Evolutionary conservation across 2,113 vertebrate genomes (phyloP), one percentile per base, ranked within the genome.

Genomic region (Ivindomyrus marchei): DNA sequence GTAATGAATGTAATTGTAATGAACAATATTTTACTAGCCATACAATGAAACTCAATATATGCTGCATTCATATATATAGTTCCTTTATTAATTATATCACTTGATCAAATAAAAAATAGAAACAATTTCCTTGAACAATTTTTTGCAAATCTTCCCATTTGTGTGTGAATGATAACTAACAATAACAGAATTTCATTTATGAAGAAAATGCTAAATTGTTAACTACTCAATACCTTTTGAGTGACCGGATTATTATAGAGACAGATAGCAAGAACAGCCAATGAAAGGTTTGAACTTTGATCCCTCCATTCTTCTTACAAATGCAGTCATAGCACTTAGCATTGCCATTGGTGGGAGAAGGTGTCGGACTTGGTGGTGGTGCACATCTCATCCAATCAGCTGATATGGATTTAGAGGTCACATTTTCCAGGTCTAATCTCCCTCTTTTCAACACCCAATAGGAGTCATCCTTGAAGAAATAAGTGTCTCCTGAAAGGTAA

Each of bases 361-460:
- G 11, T 3, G 2, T 42, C 0, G 90, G 39, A 91, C 19, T 52
- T 3, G 87, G 90, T 0, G 47, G 74, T 7, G 45, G 70, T 0
- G 93, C 90, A 89, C 96, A 96, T 90, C 94, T 93, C 95, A 97
- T 94, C 95, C 95, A 96, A 53, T 93, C 89, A 1, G 90, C 92
- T 13, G 95, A 92, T 39, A 94, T 93, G 52, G 94, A 95, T 17
- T 91, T 94, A 0, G 95, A 94, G 2, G 91, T 92, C 42, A 90
- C 85, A 0, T 91, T 39, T 2, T 94, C 94, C 0, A 93, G 90
- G 86, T 94, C 92, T 90, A 97, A 87, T 3, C 89, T 93, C 24
- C 95, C 95, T 85, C 91, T 95, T 88, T 90, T 91, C 50, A 96
- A 94, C 45, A 92, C 92, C 96, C 96, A 96, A 92, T 95, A 97